phyloP scores from a whole-genome alignment of 2,797 vertebrate species.

The Hybognathus amarus region DNA sequence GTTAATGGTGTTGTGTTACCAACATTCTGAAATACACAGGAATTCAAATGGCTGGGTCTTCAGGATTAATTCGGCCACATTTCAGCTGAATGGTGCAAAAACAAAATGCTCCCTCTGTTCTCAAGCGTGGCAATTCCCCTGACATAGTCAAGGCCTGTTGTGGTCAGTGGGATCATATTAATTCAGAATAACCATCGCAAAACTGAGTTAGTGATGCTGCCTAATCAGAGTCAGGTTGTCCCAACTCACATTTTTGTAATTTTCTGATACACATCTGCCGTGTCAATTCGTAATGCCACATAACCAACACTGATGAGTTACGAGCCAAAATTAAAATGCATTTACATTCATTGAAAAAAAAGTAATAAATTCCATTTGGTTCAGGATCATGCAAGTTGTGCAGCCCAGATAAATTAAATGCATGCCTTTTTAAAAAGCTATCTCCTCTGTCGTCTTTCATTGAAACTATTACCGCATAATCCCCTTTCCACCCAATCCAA shows the following conservation, averaged over 20 bases:
- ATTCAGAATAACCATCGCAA: constrained; percentile 17
- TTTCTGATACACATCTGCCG: not conserved
- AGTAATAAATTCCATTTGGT: not conserved
- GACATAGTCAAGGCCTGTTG: constrained; percentile 22
- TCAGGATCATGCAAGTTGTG: not conserved
- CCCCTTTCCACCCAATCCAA: not conserved
- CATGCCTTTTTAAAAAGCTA: not conserved
- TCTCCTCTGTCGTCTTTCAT: not conserved
- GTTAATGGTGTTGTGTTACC: not conserved
- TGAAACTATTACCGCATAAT: not conserved
- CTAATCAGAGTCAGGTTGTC: constrained; percentile 50
- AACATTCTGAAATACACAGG: not conserved
- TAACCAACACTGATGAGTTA: not conserved
- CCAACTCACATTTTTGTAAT: constrained; percentile 27
- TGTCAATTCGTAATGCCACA: not conserved
- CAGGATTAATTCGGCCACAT: not conserved
- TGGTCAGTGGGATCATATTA: constrained; percentile 45
- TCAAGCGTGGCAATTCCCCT: not conserved
- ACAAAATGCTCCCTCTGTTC: constrained; percentile 14
- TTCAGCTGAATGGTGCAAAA: constrained; percentile 6
- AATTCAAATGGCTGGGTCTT: constrained; percentile 6
- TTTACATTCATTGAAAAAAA: constrained; percentile 9
- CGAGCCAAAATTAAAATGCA: not conserved
- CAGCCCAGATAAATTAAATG: not conserved
- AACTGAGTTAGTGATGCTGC: constrained; percentile 42